Evolutionary conservation across 2,888 invertebrate genomes (phyloP).

Genomic region (Eristalis pertinax): DNA sequence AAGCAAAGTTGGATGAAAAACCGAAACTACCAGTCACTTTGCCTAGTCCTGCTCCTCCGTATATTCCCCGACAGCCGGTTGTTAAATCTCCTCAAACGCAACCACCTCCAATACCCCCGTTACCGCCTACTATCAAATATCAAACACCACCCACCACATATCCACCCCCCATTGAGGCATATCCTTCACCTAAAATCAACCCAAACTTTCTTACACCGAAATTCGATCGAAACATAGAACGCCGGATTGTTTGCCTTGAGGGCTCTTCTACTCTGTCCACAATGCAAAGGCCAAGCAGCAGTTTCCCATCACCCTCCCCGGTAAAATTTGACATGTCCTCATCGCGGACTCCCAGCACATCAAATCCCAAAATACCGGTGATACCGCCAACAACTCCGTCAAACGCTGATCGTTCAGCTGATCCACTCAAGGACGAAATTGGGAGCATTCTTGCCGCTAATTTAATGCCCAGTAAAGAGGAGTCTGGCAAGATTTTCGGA

Average conservation of each 20-base stretch:
- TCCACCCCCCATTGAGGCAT: constrained; percentile 80
- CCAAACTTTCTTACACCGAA: constrained; percentile 81
- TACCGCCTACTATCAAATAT: constrained; percentile 77
- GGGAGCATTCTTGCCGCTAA: constrained; percentile 80
- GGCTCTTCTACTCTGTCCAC: constrained; percentile 69
- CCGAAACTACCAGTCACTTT: constrained; percentile 56
- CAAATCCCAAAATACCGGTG: constrained; percentile 73
- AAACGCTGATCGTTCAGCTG: constrained; percentile 69
- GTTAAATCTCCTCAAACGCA: constrained; percentile 60
- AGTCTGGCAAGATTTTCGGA: constrained; percentile 82
- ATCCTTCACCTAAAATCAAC: constrained; percentile 81
- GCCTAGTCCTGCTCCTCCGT: constrained; percentile 55
- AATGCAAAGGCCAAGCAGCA: constrained; percentile 76
- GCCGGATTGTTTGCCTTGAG: constrained; percentile 66
- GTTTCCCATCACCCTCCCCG: constrained; percentile 77
- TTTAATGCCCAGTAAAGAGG: constrained; percentile 81
- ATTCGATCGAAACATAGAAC: constrained; percentile 77
- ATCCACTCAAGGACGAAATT: constrained; percentile 80
- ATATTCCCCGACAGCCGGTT: constrained; percentile 42
- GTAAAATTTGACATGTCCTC: constrained; percentile 76
- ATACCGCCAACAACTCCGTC: constrained; percentile 39
- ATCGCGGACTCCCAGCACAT: constrained; percentile 66
- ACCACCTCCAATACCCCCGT: constrained; percentile 51
- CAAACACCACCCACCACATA: constrained; percentile 80
- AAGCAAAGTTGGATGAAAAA: constrained; percentile 47